Evolutionary conservation across 2,113 vertebrate species (phyloP).

Genomic region (Leucosticte australis): DNA sequence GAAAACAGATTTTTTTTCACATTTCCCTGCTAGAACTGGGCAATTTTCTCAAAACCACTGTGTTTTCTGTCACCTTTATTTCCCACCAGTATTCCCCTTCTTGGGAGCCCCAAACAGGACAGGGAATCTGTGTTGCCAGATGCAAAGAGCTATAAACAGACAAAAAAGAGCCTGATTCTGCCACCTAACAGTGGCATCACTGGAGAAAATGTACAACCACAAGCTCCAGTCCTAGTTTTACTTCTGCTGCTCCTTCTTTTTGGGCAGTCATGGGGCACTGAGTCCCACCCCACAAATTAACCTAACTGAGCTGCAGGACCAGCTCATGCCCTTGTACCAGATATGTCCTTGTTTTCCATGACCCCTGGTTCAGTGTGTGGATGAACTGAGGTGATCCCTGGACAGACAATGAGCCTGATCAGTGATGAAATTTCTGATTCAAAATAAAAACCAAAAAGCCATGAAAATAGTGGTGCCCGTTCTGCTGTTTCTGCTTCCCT

Average conservation of each 20-base stretch:
- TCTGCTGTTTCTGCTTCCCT: neutral
- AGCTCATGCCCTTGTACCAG: rapidly evolving
- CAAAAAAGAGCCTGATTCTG: neutral
- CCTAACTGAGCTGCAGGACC: neutral
- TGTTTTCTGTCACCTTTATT: neutral
- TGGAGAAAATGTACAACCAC: neutral
- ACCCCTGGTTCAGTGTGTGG: neutral
- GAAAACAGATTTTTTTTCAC: neutral
- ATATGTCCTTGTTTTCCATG: neutral
- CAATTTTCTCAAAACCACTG: neutral
- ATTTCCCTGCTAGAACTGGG: neutral
- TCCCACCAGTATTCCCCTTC: neutral
- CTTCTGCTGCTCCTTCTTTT: neutral
- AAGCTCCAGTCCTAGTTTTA: neutral
- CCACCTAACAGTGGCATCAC: neutral
- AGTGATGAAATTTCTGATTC: neutral
- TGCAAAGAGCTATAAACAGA: neutral
- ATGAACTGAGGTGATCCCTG: neutral
- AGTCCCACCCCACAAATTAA: neutral
- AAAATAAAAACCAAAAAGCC: neutral
- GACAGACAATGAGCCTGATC: neutral
- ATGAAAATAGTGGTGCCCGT: neutral
- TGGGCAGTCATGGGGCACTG: neutral
- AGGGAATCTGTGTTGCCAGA: neutral
- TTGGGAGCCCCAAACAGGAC: neutral